Percentiles rank a stretch among this genome's conserved stretches.
Evolutionary conservation across 1,140 invertebrate species (phyloP).

Genomic region (Lordiphosa stackelbergi): DNA sequence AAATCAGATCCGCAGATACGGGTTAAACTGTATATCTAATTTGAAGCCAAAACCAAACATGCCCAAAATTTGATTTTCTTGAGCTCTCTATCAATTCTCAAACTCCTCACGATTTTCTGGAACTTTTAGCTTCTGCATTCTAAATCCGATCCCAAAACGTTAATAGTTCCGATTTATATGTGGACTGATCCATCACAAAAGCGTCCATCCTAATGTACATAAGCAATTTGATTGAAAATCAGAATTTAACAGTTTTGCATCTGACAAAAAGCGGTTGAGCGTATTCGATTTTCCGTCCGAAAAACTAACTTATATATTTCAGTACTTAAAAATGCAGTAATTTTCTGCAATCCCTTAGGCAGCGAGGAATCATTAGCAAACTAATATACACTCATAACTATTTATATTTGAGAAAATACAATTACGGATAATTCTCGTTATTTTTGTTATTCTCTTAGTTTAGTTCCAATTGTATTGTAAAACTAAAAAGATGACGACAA

Average conservation of each 20-base stretch:
- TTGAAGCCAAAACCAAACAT: no score
- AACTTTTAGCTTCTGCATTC: no score
- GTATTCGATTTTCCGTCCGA: slow-evolving; percentile 24
- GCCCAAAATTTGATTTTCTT: no score
- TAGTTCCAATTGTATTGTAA: slow-evolving; percentile 21
- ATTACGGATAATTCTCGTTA: neutral
- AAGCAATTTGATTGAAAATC: slow-evolving; percentile 1
- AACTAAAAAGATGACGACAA: slow-evolving; percentile 22
- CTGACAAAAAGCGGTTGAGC: slow-evolving; percentile 1
- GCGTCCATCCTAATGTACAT: no score
- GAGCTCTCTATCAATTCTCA: no score
- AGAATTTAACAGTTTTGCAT: neutral
- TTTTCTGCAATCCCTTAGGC: neutral
- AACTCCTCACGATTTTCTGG: no score
- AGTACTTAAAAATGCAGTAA: neutral
- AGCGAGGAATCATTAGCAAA: slow-evolving; percentile 8
- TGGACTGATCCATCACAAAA: no score
- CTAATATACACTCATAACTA: neutral
- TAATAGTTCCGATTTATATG: no score
- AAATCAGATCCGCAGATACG: no score
- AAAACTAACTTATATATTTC: slow-evolving; percentile 4
- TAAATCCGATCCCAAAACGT: no score
- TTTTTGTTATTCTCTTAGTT: slow-evolving; percentile 15
- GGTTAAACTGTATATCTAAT: no score
- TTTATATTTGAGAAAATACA: neutral